Evolutionary conservation across 2,888 invertebrate species (phyloP).

Genomic region (Gortyna flavago): DNA sequence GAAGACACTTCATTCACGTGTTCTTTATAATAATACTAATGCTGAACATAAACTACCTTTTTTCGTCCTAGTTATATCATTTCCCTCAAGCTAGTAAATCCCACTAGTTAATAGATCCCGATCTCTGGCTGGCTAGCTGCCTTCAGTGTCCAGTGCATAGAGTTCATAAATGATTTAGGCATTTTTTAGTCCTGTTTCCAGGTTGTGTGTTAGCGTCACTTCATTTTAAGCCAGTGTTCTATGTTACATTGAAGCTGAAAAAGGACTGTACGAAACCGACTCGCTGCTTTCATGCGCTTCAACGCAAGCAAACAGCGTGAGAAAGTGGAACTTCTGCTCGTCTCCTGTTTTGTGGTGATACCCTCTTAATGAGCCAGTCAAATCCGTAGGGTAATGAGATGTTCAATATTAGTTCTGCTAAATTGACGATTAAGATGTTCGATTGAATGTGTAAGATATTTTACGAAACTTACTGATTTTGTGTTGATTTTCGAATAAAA

Average conservation of each 20-base stretch:
- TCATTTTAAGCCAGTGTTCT: not conserved
- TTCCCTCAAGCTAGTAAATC: not conserved
- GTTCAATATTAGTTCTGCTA: constrained; percentile 25
- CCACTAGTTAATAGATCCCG: no score
- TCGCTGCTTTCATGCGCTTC: not conserved
- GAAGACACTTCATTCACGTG: not conserved
- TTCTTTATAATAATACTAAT: not conserved
- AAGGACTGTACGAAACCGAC: not conserved
- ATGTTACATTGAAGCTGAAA: not conserved
- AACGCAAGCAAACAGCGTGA: not conserved
- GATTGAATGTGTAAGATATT: constrained; percentile 41
- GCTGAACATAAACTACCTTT: not conserved
- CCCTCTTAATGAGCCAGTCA: constrained; percentile 49
- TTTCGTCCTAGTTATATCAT: not conserved
- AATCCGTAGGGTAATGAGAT: constrained; percentile 54
- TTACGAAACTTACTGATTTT: constrained; percentile 15
- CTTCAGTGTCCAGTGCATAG: not conserved
- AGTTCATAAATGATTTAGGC: not conserved
- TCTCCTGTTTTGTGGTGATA: not conserved
- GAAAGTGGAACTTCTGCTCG: constrained; percentile 13
- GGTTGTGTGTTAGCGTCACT: not conserved
- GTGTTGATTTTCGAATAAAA: constrained; percentile 32
- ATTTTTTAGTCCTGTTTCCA: not conserved
- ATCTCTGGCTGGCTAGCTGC: not conserved
- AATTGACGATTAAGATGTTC: constrained; percentile 27